Conservation (phyloP, 2,888 invertebrate genomes). For the Heliconius sara region DNA sequence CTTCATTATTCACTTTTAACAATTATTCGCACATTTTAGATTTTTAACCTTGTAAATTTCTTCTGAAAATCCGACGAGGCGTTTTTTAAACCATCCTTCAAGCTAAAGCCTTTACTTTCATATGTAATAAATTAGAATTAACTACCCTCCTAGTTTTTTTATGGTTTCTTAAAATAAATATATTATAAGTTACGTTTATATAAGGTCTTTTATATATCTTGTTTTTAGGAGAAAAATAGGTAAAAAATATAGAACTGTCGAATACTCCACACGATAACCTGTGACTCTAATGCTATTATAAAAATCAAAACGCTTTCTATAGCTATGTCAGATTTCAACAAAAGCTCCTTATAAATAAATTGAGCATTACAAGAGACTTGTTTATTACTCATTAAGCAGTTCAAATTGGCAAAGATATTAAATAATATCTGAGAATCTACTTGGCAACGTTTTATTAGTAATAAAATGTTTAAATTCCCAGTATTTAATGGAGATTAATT, state of each 20-base stretch:
- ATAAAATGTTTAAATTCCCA: constrained; percentile 32
- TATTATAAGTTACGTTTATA: neutral
- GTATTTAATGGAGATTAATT: constrained; percentile 29
- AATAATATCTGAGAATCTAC: constrained; percentile 10
- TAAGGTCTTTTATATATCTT: neutral
- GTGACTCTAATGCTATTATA: neutral
- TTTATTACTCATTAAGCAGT: constrained; percentile 17
- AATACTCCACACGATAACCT: neutral
- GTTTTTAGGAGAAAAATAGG: neutral
- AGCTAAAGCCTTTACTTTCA: too few species aligned
- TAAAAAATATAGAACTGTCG: neutral
- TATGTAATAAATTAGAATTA: too few species aligned
- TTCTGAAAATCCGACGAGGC: too few species aligned
- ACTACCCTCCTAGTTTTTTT: too few species aligned
- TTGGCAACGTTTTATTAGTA: constrained; percentile 22
- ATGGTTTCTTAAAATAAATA: neutral
- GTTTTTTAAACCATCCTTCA: too few species aligned
- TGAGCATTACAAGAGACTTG: constrained; percentile 19
- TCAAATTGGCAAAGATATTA: constrained; percentile 18
- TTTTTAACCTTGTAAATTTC: neutral
- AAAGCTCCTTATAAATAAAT: constrained; percentile 13
- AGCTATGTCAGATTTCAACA: neutral
- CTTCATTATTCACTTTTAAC: too few species aligned
- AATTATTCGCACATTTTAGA: neutral
- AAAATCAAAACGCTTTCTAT: neutral